A percentile compares a stretch with the other conserved stretches of the same genome.
Conservation (phyloP, 2,888 invertebrate species). For the Microplitis manilae region DNA sequence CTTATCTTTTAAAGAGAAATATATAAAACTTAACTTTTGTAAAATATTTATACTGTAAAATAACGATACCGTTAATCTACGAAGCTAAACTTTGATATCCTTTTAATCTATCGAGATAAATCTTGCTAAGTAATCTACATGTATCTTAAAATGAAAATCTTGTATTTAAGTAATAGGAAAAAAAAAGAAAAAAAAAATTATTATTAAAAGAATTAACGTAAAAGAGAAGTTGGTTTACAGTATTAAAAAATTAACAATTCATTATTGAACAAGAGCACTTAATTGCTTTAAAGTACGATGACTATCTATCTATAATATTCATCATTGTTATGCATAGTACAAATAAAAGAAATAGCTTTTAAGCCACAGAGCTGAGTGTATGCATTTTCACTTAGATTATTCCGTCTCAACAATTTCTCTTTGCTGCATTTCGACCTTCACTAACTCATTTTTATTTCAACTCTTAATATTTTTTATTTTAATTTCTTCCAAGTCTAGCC, state of each 20-base stretch:
- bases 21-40: too few relatives aligned
- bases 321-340: slow-evolving; percentile 7
- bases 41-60: too few relatives aligned
- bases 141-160: too few relatives aligned
- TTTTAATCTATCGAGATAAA: background rate
- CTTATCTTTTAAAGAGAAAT: too few relatives aligned
- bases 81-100: too few relatives aligned
- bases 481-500: background rate
- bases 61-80: too few relatives aligned
- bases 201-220: too few relatives aligned
- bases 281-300: slow-evolving; percentile 42
- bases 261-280: slow-evolving; percentile 45
- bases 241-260: slow-evolving; percentile 42
- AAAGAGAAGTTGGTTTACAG: background rate
- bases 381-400: slow-evolving; percentile 48
- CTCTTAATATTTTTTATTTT: slow-evolving; percentile 26
- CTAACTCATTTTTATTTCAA: slow-evolving; percentile 36
- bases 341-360: slow-evolving; percentile 39
- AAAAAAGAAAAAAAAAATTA: too few relatives aligned
- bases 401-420: slow-evolving; percentile 40
- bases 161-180: too few relatives aligned
- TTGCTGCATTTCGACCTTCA: slow-evolving; percentile 37
- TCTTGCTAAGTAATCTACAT: slow-evolving; percentile 9
- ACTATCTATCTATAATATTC: slow-evolving; percentile 36
- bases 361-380: slow-evolving; percentile 41